Conservation (phyloP, 2,888 invertebrate genomes). For the Callinectes sapidus region DNA sequence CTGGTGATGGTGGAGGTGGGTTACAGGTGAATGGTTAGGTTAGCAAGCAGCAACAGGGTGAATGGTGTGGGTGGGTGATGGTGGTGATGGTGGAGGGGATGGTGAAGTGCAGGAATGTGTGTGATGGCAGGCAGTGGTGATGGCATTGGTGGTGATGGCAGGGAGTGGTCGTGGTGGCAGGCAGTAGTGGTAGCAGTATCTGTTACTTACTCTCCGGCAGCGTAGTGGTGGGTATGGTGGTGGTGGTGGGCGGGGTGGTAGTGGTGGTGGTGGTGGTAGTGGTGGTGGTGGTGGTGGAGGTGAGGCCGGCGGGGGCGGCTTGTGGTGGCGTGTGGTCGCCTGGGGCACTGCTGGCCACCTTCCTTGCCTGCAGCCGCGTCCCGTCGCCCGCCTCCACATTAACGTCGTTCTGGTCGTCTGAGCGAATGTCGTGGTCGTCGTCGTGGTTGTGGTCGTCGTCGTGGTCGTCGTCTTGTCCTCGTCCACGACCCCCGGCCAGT, state of each 20-base stretch:
- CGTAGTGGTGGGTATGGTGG: slow-evolving; percentile 48
- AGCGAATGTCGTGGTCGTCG: slow-evolving; percentile 15
- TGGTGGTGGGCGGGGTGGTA: slow-evolving; percentile 39
- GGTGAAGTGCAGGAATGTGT: not conserved
- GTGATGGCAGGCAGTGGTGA: not conserved
- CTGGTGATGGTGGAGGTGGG: not conserved
- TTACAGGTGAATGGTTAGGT: not conserved
- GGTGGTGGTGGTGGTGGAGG: slow-evolving; percentile 58
- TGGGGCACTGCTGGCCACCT: slow-evolving; percentile 58
- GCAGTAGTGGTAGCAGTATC: not conserved
- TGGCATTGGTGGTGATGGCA: not conserved
- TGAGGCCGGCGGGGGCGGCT: slow-evolving; percentile 41
- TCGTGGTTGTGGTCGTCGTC: slow-evolving; percentile 47
- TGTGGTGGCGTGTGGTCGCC: slow-evolving; percentile 52
- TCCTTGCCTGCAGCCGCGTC: slow-evolving; percentile 64
- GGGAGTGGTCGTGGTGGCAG: not conserved
- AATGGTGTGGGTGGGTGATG: not conserved
- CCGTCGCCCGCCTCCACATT: slow-evolving; percentile 38
- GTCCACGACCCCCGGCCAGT: not conserved
- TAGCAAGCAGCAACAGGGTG: too few species aligned
- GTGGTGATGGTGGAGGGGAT: not conserved
- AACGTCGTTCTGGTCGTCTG: not conserved
- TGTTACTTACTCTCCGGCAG: slow-evolving; percentile 54
- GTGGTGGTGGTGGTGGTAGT: slow-evolving; percentile 58
- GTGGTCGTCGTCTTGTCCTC: slow-evolving; percentile 30